Conservation (phyloP, 2,888 invertebrate genomes). For the Eupithecia vulgata region DNA sequence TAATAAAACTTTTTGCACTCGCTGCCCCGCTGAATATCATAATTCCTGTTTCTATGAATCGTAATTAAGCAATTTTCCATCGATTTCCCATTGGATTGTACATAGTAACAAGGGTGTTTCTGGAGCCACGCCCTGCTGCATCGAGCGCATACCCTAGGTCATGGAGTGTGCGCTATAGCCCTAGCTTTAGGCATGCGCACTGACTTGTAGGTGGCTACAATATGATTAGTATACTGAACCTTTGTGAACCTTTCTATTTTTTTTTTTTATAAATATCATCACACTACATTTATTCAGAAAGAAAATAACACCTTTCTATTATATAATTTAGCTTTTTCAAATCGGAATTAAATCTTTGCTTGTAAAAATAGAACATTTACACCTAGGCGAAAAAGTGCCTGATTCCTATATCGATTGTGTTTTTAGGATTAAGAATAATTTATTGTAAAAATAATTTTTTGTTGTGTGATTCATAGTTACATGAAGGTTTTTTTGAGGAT, state of each 20-base stretch:
- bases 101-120: slow-evolving; percentile 13
- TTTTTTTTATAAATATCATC: too few species aligned
- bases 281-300: too few species aligned
- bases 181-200: slow-evolving; percentile 23
- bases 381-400: too few species aligned
- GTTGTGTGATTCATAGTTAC: too few species aligned
- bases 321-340: neutral
- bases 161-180: slow-evolving; percentile 50
- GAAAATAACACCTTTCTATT: too few species aligned
- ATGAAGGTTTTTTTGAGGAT: too few species aligned
- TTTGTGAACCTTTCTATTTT: neutral
- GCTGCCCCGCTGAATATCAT: neutral
- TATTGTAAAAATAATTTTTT: too few species aligned
- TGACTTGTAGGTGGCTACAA: neutral
- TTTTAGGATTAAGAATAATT: too few species aligned
- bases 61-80: neutral
- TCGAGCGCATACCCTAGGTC: slow-evolving; percentile 44
- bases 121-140: slow-evolving; percentile 29
- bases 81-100: neutral
- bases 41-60: neutral
- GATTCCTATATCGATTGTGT: too few species aligned
- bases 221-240: neutral
- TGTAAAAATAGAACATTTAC: too few species aligned
- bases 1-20: neutral
- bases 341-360: neutral